Conservation (phyloP, 2,888 invertebrate genomes). For the Heliconius aoede region DNA sequence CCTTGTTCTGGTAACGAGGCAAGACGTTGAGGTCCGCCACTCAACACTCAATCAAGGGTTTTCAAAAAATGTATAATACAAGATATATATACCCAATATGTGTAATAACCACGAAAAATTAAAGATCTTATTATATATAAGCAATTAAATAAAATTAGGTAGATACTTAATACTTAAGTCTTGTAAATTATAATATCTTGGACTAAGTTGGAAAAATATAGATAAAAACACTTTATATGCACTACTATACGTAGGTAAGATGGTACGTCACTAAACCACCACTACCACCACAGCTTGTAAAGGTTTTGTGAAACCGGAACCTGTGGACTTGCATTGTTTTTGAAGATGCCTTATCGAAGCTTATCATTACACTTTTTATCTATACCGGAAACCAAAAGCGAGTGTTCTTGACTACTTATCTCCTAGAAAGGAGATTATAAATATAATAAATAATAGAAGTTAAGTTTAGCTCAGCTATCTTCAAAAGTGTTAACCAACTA, state of each 20-base stretch:
- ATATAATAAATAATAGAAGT: background rate
- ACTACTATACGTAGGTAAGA: background rate
- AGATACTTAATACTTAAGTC: background rate
- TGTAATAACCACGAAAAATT: no score
- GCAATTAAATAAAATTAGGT: no score
- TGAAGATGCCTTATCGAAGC: background rate
- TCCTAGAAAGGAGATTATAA: slow-evolving; percentile 1
- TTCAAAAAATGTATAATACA: no score
- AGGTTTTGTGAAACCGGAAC: slow-evolving; percentile 6
- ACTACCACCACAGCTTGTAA: background rate
- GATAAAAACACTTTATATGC: background rate
- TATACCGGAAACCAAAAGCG: slow-evolving; percentile 51
- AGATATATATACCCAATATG: no score
- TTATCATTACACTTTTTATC: slow-evolving; percentile 38
- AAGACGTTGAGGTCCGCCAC: no score
- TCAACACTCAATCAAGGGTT: no score
- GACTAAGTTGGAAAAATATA: background rate
- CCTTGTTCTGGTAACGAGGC: no score
- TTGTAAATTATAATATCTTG: background rate
- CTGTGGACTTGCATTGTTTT: slow-evolving; percentile 18
- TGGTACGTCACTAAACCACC: background rate
- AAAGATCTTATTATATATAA: no score
- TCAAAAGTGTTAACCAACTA: background rate
- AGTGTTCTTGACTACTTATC: slow-evolving; percentile 58
- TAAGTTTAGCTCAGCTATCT: background rate